Percentiles rank a stretch among this genome's conserved stretches.
Evolutionary conservation across 30 jellyfish, hydroid and myxozoan genomes (phyloP).

Genomic region (Hydractinia echinata): DNA sequence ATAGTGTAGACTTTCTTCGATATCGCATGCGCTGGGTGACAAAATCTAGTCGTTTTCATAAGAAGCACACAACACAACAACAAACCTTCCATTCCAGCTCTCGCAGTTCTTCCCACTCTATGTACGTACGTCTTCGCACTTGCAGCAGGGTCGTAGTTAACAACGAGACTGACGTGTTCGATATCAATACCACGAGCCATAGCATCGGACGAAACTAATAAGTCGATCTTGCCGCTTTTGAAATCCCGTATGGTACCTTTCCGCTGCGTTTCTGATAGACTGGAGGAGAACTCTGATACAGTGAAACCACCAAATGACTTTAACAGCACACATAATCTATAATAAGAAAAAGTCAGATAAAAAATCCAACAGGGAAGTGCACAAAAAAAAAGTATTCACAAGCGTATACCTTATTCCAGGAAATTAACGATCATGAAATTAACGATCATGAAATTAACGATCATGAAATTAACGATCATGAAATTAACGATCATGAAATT

Average conservation of each 20-base stretch:
- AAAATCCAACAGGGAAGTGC: too few relatives aligned
- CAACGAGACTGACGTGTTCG: slow-evolving; percentile 59
- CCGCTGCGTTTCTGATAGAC: slow-evolving; percentile 78
- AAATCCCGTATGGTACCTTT: slow-evolving; percentile 80
- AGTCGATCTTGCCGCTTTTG: slow-evolving; percentile 59
- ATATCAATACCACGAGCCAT: slow-evolving; percentile 98
- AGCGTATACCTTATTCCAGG: too few relatives aligned
- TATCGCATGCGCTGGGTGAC: neutral
- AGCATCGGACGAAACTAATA: slow-evolving; percentile 84
- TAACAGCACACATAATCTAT: slow-evolving; percentile 55
- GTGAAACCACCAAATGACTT: slow-evolving; percentile 51
- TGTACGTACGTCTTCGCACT: slow-evolving; percentile 86
- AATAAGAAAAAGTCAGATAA: neutral
- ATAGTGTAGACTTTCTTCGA: too few relatives aligned
- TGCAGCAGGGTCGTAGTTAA: slow-evolving; percentile 87
- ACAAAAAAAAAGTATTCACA: too few relatives aligned
- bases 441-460: too few relatives aligned
- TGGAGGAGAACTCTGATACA: slow-evolving; percentile 86
- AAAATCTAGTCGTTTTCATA: neutral
- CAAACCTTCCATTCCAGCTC: slow-evolving; percentile 89
- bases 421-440: too few relatives aligned
- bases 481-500: too few relatives aligned
- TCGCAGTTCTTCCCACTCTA: slow-evolving; percentile 96
- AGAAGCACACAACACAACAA: neutral
- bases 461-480: too few relatives aligned